A percentile compares a stretch with the other conserved stretches of the same genome.
These are phyloP conservation scores for Grammomys dolichurus DNA, from an alignment of 2,113 vertebrate genomes.

Conservation along the genomic window DNA sequence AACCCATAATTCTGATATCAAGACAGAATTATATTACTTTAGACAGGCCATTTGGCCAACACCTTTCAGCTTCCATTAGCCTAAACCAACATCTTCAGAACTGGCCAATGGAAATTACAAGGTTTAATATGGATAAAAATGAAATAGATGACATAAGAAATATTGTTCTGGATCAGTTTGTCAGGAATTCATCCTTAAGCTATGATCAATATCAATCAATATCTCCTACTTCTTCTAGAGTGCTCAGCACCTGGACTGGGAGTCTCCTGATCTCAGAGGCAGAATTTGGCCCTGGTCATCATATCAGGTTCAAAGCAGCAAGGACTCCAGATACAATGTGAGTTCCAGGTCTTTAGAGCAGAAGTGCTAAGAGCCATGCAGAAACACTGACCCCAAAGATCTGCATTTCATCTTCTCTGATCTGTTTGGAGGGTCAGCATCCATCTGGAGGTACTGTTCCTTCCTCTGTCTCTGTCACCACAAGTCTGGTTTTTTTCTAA, in stretches of 20 bases:
- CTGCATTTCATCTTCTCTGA: background rate
- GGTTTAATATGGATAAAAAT: background rate
- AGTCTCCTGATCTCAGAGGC: background rate
- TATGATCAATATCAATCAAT: background rate
- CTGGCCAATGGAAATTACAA: conserved; percentile 26
- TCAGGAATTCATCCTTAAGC: background rate
- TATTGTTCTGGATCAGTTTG: background rate
- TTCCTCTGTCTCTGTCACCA: background rate
- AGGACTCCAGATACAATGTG: background rate
- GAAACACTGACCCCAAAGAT: conserved; percentile 24
- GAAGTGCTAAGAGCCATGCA: background rate
- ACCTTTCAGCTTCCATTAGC: conserved; percentile 22
- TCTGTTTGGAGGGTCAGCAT: background rate
- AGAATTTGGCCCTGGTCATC: background rate
- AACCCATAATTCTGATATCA: conserved; percentile 48
- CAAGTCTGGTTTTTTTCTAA: background rate
- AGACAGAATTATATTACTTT: conserved; percentile 18
- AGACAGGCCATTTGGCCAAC: conserved; percentile 37
- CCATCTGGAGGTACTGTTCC: background rate
- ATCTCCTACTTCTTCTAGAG: conserved; percentile 14
- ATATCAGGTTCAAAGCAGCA: background rate
- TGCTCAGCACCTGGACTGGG: background rate
- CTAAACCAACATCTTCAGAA: background rate
- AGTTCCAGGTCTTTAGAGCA: background rate
- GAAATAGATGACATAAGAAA: conserved; percentile 12